Base-by-base conservation (phyloP, 2,113 vertebrate genomes). In the Xenopus borealis region DNA sequence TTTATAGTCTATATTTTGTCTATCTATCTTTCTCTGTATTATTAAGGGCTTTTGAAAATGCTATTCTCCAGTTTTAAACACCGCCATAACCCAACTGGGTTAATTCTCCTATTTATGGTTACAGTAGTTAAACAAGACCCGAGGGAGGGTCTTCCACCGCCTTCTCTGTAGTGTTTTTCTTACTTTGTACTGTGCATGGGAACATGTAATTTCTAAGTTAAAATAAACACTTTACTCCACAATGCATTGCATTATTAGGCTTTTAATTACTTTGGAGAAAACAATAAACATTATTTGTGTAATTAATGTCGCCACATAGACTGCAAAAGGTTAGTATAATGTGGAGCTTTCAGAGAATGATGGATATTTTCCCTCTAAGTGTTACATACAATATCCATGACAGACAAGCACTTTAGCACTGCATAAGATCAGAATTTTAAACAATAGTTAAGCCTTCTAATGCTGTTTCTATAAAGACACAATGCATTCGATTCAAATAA, bases 191-290 rank as follows among this genome's bases (percentile, higher is more conserved):
- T 53, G 50, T 53, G 50, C 12, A 53, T 53, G 50, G 9, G 50
- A 12, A 10, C 17, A 17, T 53, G 17, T 6, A 53, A 17, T 53
- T 53, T 53, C 50, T 53, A 53, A 4, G 50, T 12, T 12, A 53
- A 53, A 53, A 5, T 53, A 53, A 53, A 53, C 12, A 53, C 12
- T 10, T 17, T 12, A 13, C 50, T 53, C 17, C 50, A 62, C 61
- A 62, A 62, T 62, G 61, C 20, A 27, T 14, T 62, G 12, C 12
- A 16, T 62, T 62, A 62, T 62, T 62, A 27, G 12, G 20, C 23
- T 62, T 62, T 62, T 62, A 62, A 62, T 62, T 62, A 62, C 20
- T 62, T 62, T 62, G 19, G 13, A 62, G 27, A 62, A 14, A 62
- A 12, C 27, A 23, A 23, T 62, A 62, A 62, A 62, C 61, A 62